These are phyloP conservation scores for Mionectes olivaceus DNA, from an alignment of 2,797 vertebrate genomes.

Conservation along the genomic window DNA sequence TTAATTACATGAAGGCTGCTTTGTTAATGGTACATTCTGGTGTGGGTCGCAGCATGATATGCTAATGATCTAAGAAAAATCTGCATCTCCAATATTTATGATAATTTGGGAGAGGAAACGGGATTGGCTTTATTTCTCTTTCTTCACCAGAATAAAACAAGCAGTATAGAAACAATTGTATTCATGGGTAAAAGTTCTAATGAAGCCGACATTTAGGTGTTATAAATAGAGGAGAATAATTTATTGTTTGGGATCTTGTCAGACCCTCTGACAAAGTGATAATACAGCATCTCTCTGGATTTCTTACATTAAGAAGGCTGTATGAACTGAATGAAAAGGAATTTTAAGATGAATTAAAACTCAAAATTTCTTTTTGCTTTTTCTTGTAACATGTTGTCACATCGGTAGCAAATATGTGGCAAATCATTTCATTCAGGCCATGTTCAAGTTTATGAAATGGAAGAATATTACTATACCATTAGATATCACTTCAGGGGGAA, in stretches of 20 bases:
- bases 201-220: constrained; percentile 70
- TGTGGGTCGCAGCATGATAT: constrained; percentile 87
- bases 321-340: constrained; percentile 13
- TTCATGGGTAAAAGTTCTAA: constrained; percentile 75
- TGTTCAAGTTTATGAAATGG: constrained; percentile 37
- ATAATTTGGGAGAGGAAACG: constrained; percentile 82
- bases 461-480: constrained; percentile 25
- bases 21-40: constrained; percentile 87
- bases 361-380: constrained; percentile 4
- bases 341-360: constrained; percentile 39
- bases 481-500: constrained; percentile 48
- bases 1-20: constrained; percentile 89
- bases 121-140: constrained; percentile 80
- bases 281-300: constrained; percentile 38
- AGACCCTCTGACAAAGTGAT: constrained; percentile 69
- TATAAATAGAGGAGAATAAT: constrained; percentile 69
- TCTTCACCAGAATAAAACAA: constrained; percentile 73
- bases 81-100: constrained; percentile 87
- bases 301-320: constrained; percentile 25
- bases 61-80: constrained; percentile 87
- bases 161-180: constrained; percentile 69
- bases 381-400: neutral
- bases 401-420: neutral
- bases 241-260: constrained; percentile 72
- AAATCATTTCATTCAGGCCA: constrained; percentile 34